phyloP scores from a whole-genome alignment of 2,113 vertebrate species.

The Tachycineta bicolor region DNA sequence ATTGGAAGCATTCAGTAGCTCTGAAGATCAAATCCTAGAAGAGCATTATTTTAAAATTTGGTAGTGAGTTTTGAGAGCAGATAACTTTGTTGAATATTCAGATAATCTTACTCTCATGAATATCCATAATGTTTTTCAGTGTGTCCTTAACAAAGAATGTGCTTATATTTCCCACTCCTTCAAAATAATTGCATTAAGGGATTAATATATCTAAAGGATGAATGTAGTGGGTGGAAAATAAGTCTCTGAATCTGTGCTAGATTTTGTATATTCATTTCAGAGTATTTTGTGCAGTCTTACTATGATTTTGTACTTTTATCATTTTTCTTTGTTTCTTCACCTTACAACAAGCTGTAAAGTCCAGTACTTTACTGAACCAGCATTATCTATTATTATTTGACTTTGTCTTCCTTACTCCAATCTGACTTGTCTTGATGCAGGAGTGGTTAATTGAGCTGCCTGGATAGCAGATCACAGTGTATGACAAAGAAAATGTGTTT shows the following conservation, averaged over 20 bases:
- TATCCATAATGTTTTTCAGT: not conserved
- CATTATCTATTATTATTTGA: not conserved
- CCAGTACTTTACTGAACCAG: not conserved
- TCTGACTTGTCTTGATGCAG: not conserved
- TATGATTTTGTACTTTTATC: not conserved
- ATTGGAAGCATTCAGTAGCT: not conserved
- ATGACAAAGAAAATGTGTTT: not conserved
- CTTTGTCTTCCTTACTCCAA: not conserved
- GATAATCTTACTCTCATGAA: not conserved
- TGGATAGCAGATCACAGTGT: not conserved
- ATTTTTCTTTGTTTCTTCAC: not conserved
- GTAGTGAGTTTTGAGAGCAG: not conserved
- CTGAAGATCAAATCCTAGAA: not conserved
- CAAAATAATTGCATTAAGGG: not conserved
- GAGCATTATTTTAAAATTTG: not conserved
- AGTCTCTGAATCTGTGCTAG: not conserved
- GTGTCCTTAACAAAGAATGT: not conserved
- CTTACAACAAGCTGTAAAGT: not conserved
- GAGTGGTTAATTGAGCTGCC: not conserved
- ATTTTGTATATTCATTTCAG: not conserved
- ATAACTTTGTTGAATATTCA: not conserved
- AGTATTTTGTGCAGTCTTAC: not conserved
- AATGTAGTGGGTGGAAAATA: not conserved
- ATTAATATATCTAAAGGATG: not conserved
- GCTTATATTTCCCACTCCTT: not conserved